Evolutionary conservation across 1,140 invertebrate genomes (phyloP).

Genomic region (Listronotus oregonensis): DNA sequence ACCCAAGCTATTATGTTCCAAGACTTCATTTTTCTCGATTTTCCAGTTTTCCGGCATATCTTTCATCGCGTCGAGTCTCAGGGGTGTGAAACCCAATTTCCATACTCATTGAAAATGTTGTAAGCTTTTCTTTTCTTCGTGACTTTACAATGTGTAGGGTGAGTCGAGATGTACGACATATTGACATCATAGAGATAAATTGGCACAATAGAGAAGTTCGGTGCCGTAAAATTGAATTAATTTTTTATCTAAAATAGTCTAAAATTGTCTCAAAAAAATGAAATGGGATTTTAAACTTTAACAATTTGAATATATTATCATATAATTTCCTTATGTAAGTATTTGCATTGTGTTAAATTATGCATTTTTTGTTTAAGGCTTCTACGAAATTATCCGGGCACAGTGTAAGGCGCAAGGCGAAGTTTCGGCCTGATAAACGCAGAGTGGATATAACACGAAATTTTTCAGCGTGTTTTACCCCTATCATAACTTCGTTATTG

Average conservation of each 20-base stretch:
- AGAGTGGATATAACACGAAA: too few relatives aligned
- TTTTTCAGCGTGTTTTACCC: too few relatives aligned
- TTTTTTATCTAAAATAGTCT: background rate
- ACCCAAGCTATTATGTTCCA: conserved; percentile 12
- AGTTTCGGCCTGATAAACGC: too few relatives aligned
- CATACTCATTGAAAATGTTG: conserved; percentile 7
- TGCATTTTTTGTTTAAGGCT: too few relatives aligned
- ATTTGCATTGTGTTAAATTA: too few relatives aligned
- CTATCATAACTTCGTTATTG: too few relatives aligned
- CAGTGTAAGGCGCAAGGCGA: too few relatives aligned
- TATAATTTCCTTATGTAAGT: too few relatives aligned
- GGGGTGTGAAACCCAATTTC: conserved; percentile 14
- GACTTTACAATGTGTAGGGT: background rate
- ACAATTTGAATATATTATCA: too few relatives aligned
- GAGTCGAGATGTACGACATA: conserved; percentile 5
- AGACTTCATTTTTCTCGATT: conserved; percentile 18
- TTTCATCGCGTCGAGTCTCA: conserved; percentile 6
- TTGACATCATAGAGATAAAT: conserved; percentile 6
- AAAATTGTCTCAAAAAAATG: too few relatives aligned
- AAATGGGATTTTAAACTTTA: too few relatives aligned
- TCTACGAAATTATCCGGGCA: too few relatives aligned
- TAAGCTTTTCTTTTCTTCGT: conserved; percentile 12
- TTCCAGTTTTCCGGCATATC: conserved; percentile 11
- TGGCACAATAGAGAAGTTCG: conserved; percentile 2
- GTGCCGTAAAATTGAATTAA: conserved; percentile 13